phyloP scores from a whole-genome alignment of 1,140 invertebrate species.

The Drosophila sechellia region DNA sequence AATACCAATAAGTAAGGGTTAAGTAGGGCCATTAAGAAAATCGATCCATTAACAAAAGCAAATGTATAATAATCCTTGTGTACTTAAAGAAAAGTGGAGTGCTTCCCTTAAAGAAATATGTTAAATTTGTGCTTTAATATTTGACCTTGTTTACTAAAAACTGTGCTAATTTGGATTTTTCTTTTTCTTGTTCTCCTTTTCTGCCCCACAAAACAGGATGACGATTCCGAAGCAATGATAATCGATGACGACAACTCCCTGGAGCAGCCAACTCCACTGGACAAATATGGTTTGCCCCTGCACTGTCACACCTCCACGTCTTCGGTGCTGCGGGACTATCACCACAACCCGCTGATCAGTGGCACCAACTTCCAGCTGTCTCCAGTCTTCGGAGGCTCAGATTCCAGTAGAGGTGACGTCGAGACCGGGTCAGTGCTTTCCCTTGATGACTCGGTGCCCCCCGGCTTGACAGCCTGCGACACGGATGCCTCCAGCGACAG shows the following conservation, averaged over 20 bases:
- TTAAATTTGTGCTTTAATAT: background rate
- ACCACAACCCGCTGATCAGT: slow-evolving; percentile 78
- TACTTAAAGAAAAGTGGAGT: slow-evolving; percentile 1
- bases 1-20: slow-evolving; percentile 29
- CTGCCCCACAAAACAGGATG: slow-evolving; percentile 20
- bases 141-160: background rate
- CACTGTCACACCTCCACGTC: slow-evolving; percentile 62
- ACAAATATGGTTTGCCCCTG: slow-evolving; percentile 50
- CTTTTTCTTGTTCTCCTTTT: background rate
- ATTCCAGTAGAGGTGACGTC: slow-evolving; percentile 20
- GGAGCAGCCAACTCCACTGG: slow-evolving; percentile 22
- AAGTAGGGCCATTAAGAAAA: slow-evolving; percentile 23
- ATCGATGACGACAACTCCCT: slow-evolving; percentile 68
- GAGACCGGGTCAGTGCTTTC: slow-evolving; percentile 54
- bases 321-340: slow-evolving; percentile 67
- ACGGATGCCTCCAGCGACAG: slow-evolving; percentile 76
- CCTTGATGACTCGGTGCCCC: slow-evolving; percentile 71
- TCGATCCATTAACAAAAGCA: slow-evolving; percentile 47
- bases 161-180: slow-evolving; percentile 30
- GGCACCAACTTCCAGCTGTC: slow-evolving; percentile 73
- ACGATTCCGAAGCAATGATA: slow-evolving; percentile 44
- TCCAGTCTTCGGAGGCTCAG: slow-evolving; percentile 54
- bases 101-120: slow-evolving; percentile 2
- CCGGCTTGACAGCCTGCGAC: slow-evolving; percentile 62
- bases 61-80: slow-evolving; percentile 11